Percentiles rank a stretch among this genome's conserved stretches.
Conservation (phyloP, 1,140 invertebrate genomes). For the Microvelia longipes region DNA sequence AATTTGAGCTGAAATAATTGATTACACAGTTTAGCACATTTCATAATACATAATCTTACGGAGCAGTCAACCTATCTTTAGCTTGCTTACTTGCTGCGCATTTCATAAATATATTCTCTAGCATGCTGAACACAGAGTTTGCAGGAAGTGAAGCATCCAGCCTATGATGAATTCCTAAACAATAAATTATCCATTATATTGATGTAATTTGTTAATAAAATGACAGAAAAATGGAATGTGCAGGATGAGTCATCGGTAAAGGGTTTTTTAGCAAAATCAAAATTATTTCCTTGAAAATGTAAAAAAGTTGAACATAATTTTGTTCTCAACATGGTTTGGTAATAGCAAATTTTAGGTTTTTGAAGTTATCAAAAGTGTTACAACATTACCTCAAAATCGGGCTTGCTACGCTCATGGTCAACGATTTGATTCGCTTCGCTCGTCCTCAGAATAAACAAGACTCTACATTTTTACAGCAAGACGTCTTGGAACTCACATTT, state of each 20-base stretch:
- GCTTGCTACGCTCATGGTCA: too few relatives aligned
- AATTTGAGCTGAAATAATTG: too few relatives aligned
- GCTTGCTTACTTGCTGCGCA: slow-evolving; percentile 9
- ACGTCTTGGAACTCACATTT: too few relatives aligned
- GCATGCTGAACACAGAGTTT: slow-evolving; percentile 53
- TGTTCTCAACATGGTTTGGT: background rate
- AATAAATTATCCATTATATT: slow-evolving; percentile 11
- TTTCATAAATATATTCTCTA: slow-evolving; percentile 56
- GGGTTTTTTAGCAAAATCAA: slow-evolving; percentile 1
- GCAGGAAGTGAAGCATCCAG: slow-evolving; percentile 58
- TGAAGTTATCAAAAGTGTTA: too few relatives aligned
- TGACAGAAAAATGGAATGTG: background rate
- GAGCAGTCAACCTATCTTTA: background rate
- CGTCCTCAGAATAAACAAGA: too few relatives aligned
- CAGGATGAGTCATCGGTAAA: background rate
- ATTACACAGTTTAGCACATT: too few relatives aligned
- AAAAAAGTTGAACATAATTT: background rate
- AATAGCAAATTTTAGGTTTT: too few relatives aligned
- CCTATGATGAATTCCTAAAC: slow-evolving; percentile 54
- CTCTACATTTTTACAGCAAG: too few relatives aligned
- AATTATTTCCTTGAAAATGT: background rate
- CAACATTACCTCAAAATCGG: too few relatives aligned
- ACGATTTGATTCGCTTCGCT: too few relatives aligned
- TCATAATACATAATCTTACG: too few relatives aligned
- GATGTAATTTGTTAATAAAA: background rate